Evolutionary conservation across 2,797 vertebrate genomes (phyloP).

Genomic region (Sebastes kiyomatsui): DNA sequence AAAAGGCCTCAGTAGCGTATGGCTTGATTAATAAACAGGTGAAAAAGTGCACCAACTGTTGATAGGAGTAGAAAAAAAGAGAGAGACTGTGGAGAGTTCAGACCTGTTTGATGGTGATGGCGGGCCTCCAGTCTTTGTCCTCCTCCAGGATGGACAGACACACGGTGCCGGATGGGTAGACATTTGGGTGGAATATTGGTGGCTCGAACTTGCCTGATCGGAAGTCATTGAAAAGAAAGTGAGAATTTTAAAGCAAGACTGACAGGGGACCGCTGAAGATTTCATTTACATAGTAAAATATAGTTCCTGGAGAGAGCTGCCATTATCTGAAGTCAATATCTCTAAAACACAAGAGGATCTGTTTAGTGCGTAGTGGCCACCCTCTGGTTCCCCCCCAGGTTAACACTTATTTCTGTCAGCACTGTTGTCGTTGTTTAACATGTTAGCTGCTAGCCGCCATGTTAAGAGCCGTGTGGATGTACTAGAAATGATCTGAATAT

Average conservation of each 20-base stretch:
- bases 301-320: constrained; percentile 8
- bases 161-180: constrained; percentile 82
- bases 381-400: no score
- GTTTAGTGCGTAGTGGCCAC: no score
- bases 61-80: neutral
- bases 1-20: neutral
- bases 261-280: neutral
- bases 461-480: no score
- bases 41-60: no score
- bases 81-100: neutral
- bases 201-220: constrained; percentile 83
- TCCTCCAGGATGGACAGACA: constrained; percentile 87
- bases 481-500: no score
- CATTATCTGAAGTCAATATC: constrained; percentile 17
- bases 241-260: neutral
- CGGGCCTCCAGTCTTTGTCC: constrained; percentile 87
- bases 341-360: constrained; percentile 47
- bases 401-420: no score
- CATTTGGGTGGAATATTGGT: constrained; percentile 84
- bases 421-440: no score
- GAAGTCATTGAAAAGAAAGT: constrained; percentile 12
- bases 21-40: neutral
- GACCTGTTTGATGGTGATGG: constrained; percentile 88
- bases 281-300: neutral
- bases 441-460: no score